phyloP scores from a whole-genome alignment of 2,797 vertebrate species.

The Poeciliopsis infans region DNA sequence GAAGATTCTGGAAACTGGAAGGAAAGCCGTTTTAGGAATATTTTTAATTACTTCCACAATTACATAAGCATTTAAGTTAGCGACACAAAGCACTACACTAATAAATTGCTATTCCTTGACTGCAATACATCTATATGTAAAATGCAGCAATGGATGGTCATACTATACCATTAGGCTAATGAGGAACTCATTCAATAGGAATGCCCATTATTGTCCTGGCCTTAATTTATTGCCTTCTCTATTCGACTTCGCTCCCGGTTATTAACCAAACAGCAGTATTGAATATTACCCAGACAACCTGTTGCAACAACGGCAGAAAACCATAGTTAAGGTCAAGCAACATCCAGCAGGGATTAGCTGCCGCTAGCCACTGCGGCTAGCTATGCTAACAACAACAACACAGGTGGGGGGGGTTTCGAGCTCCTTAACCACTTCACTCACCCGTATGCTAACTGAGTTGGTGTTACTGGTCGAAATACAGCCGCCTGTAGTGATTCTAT shows the following conservation, averaged over 20 bases:
- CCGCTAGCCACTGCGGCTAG: conserved; percentile 57
- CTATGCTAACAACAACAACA: conserved; percentile 32
- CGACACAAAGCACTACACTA: not conserved
- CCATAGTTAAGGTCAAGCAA: conserved; percentile 54
- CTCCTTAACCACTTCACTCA: conserved; percentile 45
- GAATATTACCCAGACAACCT: not conserved
- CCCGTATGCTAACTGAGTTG: conserved; percentile 39
- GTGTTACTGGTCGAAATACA: conserved; percentile 1
- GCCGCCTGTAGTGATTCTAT: conserved; percentile 37
- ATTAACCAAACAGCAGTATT: not conserved
- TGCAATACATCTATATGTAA: not conserved
- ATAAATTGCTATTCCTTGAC: not conserved
- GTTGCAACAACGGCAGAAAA: not conserved
- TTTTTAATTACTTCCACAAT: not conserved
- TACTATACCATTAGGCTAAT: conserved; percentile 1
- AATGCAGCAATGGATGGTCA: too few relatives aligned
- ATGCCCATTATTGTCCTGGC: not conserved
- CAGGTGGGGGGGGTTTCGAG: not conserved
- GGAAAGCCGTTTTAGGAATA: conserved; percentile 4
- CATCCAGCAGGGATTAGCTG: conserved; percentile 57
- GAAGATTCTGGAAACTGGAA: conserved; percentile 46
- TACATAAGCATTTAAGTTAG: conserved; percentile 1
- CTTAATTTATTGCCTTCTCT: not conserved
- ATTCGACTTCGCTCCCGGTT: not conserved
- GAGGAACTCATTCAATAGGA: conserved; percentile 6